Evolutionary conservation across 2,888 invertebrate species (phyloP), one percentile per base, ranked within the genome.

Genomic region (Tuta absoluta): DNA sequence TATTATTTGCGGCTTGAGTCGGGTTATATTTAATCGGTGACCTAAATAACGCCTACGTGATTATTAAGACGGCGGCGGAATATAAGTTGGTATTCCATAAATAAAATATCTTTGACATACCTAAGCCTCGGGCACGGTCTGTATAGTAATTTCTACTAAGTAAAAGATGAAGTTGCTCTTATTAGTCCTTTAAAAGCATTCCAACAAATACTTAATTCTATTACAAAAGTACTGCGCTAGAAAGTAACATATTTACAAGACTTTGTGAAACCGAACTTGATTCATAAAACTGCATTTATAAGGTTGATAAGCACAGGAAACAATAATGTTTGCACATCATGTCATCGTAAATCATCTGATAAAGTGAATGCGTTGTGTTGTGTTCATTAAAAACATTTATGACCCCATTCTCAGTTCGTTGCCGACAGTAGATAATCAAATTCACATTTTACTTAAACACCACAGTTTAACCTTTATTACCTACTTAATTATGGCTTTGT

Each of bases 341-440:
- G 57, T 53, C 53, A 64, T 33, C 28, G 53, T 53, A 51, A 38
- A 19, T 64, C 59, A 33, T 63, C 24, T 17, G 24, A 45, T 48
- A 45, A 58, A 33, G 49, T 23, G 57, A 62, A 65, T 65, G 53
- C 53, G 41, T 64, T 17, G 45, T 56, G 37, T 61, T 57, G 45
- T 63, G 63, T 51, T 72, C 74, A 67, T 72, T 71, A 71, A 71
- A 67, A 71, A 67, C 66, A 69, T 75, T 76, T 72, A 74, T 66
- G 66, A 68, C 66, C 68, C 69, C 69, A 71, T 67, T 62, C 67
- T 58, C 71, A 72, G 66, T 66, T 68, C 67, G 67, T 74, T 69
- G 68, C 49, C 45, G 60, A 60, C 58, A 59, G 65, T 64, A 65
- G 66, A 56, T 60, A 64, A 66, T 63, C 65, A 38, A 63, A 8